Evolutionary conservation across 1,140 invertebrate genomes (phyloP).

Genomic region (Bombus pascuorum): DNA sequence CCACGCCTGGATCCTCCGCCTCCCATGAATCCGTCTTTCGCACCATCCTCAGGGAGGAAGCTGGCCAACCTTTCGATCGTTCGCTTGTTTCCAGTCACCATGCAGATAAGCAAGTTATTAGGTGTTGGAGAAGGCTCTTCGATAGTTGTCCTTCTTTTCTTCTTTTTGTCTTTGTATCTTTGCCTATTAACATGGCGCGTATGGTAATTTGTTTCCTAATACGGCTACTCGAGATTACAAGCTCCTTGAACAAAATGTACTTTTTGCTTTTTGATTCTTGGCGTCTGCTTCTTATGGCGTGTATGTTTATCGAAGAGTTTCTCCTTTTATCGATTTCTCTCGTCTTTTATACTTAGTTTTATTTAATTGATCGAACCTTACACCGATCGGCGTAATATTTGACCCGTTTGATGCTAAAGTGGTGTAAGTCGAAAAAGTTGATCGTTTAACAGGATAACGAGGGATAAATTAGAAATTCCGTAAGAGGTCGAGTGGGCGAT

Average conservation of each 20-base stretch:
- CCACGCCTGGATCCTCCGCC: slow-evolving; percentile 4
- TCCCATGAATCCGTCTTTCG: not conserved
- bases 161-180: not conserved
- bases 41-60: not conserved
- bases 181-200: not conserved
- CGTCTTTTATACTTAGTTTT: too few relatives aligned
- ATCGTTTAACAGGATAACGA: too few relatives aligned
- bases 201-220: not conserved
- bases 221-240: not conserved
- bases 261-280: not conserved
- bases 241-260: not conserved
- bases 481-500: too few relatives aligned
- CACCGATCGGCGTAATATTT: too few relatives aligned
- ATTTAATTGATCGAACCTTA: too few relatives aligned
- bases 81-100: too few relatives aligned
- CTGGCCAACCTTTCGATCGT: not conserved
- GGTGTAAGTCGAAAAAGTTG: too few relatives aligned
- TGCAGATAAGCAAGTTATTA: not conserved
- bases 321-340: too few relatives aligned
- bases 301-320: not conserved
- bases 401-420: too few relatives aligned
- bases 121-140: not conserved
- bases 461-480: too few relatives aligned
- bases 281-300: not conserved
- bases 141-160: not conserved